Evolutionary conservation across 2,113 vertebrate genomes (phyloP).

Genomic region (Leucosticte australis): DNA sequence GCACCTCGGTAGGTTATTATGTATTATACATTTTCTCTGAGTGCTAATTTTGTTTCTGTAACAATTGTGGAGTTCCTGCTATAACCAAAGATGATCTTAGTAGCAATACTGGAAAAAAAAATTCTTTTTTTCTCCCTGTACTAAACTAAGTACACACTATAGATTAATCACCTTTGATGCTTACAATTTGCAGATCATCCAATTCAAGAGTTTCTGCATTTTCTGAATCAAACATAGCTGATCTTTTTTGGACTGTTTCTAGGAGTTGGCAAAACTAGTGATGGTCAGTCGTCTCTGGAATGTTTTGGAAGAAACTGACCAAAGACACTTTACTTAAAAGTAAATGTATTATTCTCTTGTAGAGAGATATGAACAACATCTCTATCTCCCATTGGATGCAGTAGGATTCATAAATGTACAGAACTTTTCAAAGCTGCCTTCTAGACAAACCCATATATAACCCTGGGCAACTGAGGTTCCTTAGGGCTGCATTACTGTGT

Average conservation of each 20-base stretch:
- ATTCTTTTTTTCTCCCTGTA: neutral
- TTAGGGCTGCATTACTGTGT: too few species aligned
- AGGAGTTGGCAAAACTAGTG: neutral
- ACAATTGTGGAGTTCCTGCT: neutral
- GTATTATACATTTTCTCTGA: neutral
- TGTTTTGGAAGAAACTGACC: neutral
- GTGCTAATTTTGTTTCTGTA: neutral
- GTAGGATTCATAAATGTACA: too few species aligned
- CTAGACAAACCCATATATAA: too few species aligned
- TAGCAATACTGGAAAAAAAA: neutral
- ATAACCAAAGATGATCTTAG: neutral
- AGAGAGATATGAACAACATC: too few species aligned
- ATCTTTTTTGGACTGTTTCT: neutral
- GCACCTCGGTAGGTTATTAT: conserved; percentile 85
- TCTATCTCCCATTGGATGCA: too few species aligned
- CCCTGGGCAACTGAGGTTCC: too few species aligned
- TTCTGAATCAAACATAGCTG: neutral
- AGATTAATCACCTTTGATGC: neutral
- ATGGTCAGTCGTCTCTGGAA: neutral
- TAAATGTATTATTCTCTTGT: too few species aligned
- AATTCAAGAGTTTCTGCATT: neutral
- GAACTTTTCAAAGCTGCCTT: too few species aligned
- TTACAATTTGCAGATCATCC: neutral
- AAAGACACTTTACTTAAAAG: too few species aligned
- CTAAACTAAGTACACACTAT: neutral